Conservation (phyloP, 64 coral and sea anemone genomes). For the Stichodactyla helianthus region DNA sequence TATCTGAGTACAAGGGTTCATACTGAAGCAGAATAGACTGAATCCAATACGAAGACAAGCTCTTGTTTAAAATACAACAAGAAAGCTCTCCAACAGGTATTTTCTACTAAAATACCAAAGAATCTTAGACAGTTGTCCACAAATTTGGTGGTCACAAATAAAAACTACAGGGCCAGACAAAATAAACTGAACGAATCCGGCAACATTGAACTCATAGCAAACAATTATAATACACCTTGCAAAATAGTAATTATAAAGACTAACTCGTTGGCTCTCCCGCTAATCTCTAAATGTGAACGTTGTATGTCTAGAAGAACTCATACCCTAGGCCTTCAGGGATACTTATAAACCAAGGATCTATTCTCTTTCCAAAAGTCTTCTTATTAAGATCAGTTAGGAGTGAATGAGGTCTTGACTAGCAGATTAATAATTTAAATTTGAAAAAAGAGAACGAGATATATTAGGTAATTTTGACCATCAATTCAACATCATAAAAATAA, state of each 20-base stretch:
- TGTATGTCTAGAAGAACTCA: slow-evolving; percentile 13
- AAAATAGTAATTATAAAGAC: slow-evolving; percentile 47
- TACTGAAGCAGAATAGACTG: not conserved
- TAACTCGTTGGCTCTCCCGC: not conserved
- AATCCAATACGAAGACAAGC: not conserved
- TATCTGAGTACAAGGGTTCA: not conserved
- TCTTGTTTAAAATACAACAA: not conserved
- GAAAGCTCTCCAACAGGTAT: not conserved
- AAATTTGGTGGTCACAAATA: not conserved
- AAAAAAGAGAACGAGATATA: slow-evolving; percentile 18
- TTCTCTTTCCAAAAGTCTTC: not conserved
- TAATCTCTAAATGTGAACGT: slow-evolving; percentile 21
- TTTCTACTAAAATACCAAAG: not conserved
- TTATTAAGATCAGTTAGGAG: slow-evolving; percentile 76
- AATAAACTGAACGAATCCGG: slow-evolving; percentile 38
- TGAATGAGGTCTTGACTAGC: slow-evolving; percentile 53
- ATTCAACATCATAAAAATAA: slow-evolving; percentile 29
- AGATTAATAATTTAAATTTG: slow-evolving; percentile 71
- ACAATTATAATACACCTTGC: slow-evolving; percentile 73
- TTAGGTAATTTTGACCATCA: slow-evolving; percentile 23
- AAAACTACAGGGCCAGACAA: slow-evolving; percentile 19
- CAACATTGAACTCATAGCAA: slow-evolving; percentile 25
- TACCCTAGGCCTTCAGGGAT: not conserved
- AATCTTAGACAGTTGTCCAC: not conserved
- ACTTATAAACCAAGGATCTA: not conserved